Base-by-base conservation (phyloP, 2,797 vertebrate genomes). In the Botia almorhae region DNA sequence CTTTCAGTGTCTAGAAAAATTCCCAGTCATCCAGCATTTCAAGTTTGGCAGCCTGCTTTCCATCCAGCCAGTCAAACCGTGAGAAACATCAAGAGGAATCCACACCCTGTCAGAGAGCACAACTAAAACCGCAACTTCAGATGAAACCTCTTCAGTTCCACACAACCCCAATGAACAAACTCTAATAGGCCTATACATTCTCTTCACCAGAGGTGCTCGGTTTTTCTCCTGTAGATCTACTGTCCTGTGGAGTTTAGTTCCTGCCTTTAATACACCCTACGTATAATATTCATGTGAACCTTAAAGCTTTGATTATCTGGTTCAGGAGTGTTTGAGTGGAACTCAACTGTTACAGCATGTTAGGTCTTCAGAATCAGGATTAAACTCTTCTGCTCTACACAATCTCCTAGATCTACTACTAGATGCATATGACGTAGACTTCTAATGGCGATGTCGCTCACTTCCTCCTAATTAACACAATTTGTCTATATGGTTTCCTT, bases 1-100 rank as follows among this genome's bases (percentile, higher is more conserved):
- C 67, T 46, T 76, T 1, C 91, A 99, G 97, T 99, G 98, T 93
- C 91, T 99, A 94, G 97, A 99, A 92, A 99, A 99, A 94, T 99
- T 99, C 86, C 98, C 98, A 0, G 98, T 99, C 87, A 98, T 99
- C 93, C 98, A 99, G 89, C 98, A 99, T 93, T 99, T 99, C 92
- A 98, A 97, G 88, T 99, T 99, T 0, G 97, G 98, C 84, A 98
- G 96, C 92, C 93, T 99, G 89, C 95, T 99, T 87, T 95, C 98
- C 88, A 97, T 99, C 92, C 95, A 96, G 81, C 96, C 97, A 0
- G 93, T 92, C 75, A 94, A 92, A 0, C 94, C 95, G 84, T 98
- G 95, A 96, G 83, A 75, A 83, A 83, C 17, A 43, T 43, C 39
- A 43, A 21, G 53, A 81, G 78, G 14, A 78, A 77, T 67, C 3